phyloP scores from a whole-genome alignment of 2,797 vertebrate genomes.

The Myotis planiceps region DNA sequence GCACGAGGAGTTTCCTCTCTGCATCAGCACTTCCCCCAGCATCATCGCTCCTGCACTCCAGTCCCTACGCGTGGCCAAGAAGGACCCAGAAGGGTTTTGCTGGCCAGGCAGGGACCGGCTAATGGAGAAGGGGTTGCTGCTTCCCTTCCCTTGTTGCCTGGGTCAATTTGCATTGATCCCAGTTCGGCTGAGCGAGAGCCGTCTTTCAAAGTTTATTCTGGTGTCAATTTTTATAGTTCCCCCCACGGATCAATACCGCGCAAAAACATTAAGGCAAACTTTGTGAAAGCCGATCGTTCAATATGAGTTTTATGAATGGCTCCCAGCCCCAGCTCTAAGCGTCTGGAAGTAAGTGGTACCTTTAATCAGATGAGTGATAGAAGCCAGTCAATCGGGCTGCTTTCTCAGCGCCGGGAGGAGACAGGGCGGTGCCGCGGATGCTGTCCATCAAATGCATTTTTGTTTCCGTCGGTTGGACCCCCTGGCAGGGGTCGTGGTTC shows the following conservation, averaged over 20 bases:
- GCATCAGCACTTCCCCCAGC: background rate
- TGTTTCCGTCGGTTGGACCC: background rate
- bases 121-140: constrained; percentile 81
- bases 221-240: constrained; percentile 91
- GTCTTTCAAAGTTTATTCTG: constrained; percentile 91
- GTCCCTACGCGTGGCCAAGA: background rate
- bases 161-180: constrained; percentile 88
- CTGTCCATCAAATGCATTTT: background rate
- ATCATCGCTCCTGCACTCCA: background rate
- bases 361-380: constrained; percentile 88
- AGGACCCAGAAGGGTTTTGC: constrained; percentile 56
- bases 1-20: background rate
- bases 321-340: constrained; percentile 80
- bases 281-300: constrained; percentile 88
- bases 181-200: constrained; percentile 85
- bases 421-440: background rate
- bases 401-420: constrained; percentile 62
- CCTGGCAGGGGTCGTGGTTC: background rate
- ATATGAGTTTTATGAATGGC: constrained; percentile 89
- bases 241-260: constrained; percentile 85
- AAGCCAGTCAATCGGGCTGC: constrained; percentile 82
- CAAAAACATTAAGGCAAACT: constrained; percentile 90
- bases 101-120: constrained; percentile 79
- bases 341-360: constrained; percentile 86
- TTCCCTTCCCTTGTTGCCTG: constrained; percentile 59